Evolutionary conservation across 2,797 vertebrate species (phyloP), one percentile per base, ranked within the genome.

Genomic region (Phrynocephalus vlangalii): DNA sequence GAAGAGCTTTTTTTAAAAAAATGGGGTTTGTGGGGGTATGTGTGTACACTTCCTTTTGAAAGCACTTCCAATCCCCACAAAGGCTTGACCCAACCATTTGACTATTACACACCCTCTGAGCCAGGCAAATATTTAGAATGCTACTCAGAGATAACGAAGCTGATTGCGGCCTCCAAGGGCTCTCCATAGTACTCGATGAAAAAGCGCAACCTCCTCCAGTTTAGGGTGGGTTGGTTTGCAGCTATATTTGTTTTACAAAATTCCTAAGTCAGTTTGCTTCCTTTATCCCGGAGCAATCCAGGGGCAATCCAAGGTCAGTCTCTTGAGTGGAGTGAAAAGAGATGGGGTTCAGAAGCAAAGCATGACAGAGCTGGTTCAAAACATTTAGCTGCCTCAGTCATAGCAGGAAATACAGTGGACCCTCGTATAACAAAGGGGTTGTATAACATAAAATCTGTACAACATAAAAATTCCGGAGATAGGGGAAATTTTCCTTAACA

Each of bases 101-200:
- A 56, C 78, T 22, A 7, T 67, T 85, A 81, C 83, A 30, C 44
- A 76, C 68, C 87, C 82, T 38, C 16, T 38, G 18, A 85, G 48
- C 71, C 70, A 68, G 50, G 71, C 78, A 88, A 88, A 85, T 85
- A 81, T 88, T 88, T 88, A 84, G 56, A 88, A 44, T 85, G 44
- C 63, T 75, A 81, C 66, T 85, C 60, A 30, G 60, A 88, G 78
- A 85, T 88, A 88, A 87, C 15, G 10, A 83, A 73, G 56, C 28
- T 26, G 33, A 33, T 71, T 79, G 75, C 7, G 48, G 75, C 20
- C 67, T 48, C 38, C 24, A 38, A 81, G 16, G 44, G 56, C 48
- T 68, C 30, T 68, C 75, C n/a, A 22, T 50, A 79, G 15, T 33
- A 75, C 13, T 52, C 15, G 52, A 16, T 72, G 22, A 52, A 44